Evolutionary conservation across 2,888 invertebrate species (phyloP).

Genomic region (Priocnemis perturbator): DNA sequence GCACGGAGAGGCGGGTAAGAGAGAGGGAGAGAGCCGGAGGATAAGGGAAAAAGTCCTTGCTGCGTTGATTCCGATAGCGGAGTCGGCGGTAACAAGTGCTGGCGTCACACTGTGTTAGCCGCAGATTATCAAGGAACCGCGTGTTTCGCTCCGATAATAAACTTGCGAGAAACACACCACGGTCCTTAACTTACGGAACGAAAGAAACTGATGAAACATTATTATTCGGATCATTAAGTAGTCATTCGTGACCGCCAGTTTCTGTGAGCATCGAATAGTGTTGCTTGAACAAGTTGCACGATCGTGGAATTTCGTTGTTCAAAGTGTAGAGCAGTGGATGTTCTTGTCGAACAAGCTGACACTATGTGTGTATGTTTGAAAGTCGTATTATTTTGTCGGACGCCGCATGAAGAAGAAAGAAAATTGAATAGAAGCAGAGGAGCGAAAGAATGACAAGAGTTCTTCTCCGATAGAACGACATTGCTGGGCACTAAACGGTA

Average conservation of each 20-base stretch:
- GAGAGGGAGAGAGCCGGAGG: neutral
- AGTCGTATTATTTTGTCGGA: too few species aligned
- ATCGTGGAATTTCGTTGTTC: too few species aligned
- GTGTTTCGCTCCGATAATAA: constrained; percentile 47
- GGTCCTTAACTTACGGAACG: too few species aligned
- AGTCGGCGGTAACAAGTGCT: neutral
- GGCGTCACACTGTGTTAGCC: too few species aligned
- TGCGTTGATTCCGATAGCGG: constrained; percentile 35
- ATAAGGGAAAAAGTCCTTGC: constrained; percentile 18
- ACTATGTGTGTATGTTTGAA: too few species aligned
- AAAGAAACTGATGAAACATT: too few species aligned
- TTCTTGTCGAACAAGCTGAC: too few species aligned
- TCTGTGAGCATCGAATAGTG: too few species aligned
- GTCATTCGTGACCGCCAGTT: too few species aligned
- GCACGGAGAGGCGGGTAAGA: neutral
- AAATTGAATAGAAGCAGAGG: neutral
- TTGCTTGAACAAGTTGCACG: too few species aligned
- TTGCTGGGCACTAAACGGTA: constrained; percentile 44
- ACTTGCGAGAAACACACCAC: neutral
- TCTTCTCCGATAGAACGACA: constrained; percentile 6
- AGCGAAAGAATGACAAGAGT: constrained; percentile 6
- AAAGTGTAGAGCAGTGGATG: too few species aligned
- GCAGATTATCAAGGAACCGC: constrained; percentile 52
- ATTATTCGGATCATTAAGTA: too few species aligned
- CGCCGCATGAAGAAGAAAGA: neutral